Evolutionary conservation across 2,888 invertebrate species (phyloP), one percentile per base, ranked within the genome.

Genomic region (Sylvicola cinctus): DNA sequence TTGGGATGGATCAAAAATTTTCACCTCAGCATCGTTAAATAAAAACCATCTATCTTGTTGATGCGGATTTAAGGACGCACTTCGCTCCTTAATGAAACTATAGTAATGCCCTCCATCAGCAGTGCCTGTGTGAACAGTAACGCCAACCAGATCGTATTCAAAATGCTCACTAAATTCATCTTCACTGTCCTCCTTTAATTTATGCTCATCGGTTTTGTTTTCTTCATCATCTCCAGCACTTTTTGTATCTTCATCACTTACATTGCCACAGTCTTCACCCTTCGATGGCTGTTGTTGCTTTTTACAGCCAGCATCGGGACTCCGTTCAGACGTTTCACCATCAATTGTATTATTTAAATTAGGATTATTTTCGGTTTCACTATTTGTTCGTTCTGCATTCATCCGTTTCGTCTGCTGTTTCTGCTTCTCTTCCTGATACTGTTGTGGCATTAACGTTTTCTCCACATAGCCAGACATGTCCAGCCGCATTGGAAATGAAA

Each of bases 41-140:
- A 87, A 61, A 48, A 83, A 74, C 91, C 90, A 91, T 45, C 88
- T 84, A 59, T 91, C 90, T 47, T 77, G 74, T 33, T 62, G 55
- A 32, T 65, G 68, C 2, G 62, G 55, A 2, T 62, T 61, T 3
- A 65, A 64, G 31, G 43, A 48, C 38, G 74, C 68, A 42, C 69
- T 72, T 26, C 88, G 67, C 59, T 91, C 91, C 42, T 88, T 72
- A 40, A 93, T 93, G 55, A 93, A 93, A 63, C 81, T 80, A 59
- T 91, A 91, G 58, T 93, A 93, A 58, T 93, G 93, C 0, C 93
- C 93, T 35, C 91, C 91, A 55, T 93, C 93, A 2, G 93, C 93
- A 0, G 90, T 93, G n/a, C 93, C 93, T 12, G 93, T 93, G 60
- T 93, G 93, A 0, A 93, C 93, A 0, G 93, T 93, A 10, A 93